Evolutionary conservation across 2,888 invertebrate genomes (phyloP), one percentile per base, ranked within the genome.

Genomic region (Ceraclea dissimilis): DNA sequence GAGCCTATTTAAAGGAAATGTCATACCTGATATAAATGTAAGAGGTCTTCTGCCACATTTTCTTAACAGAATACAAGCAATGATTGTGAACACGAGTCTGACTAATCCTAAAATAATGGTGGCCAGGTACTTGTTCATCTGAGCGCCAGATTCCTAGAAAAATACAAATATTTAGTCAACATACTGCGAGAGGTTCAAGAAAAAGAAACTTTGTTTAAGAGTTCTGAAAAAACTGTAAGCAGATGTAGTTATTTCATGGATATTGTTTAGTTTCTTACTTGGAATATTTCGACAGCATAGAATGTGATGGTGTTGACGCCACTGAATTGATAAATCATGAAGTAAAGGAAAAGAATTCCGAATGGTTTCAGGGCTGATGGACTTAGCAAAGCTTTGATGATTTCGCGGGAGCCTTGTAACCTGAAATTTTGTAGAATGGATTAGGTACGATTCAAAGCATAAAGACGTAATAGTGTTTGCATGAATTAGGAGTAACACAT

Each of bases 221-320:
- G n/a, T n/a, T n/a, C 26, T 6, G 26, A 26, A 26, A 6, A 26
- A 26, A 26, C 10, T 26, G 26, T 26, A 26, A 26, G 10, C n/a
- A n/a, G n/a, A n/a, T n/a, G n/a, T n/a, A n/a, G n/a, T n/a, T n/a
- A n/a, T n/a, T n/a, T n/a, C n/a, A n/a, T n/a, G n/a, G n/a, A n/a
- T n/a, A n/a, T n/a, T n/a, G n/a, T n/a, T n/a, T 44, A 44, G 63
- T 66, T 64, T 80, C 63, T 66, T 64, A 80, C 80, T 71, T 78
- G 69, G 66, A 85, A 84, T 1, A 85, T 81, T 64, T 84, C 79
- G 2, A 85, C 82, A 2, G 85, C 83, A 63, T 85, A 85, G 64
- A 85, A 85, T 0, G 85, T 85, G 21, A 85, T 74, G 1, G 83
- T 81, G 63, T 85, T 85, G 11, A 85, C 82, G 0, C 85, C 85